phyloP scores from a whole-genome alignment of 2,888 invertebrate genomes.

The Nymphalis polychloros region DNA sequence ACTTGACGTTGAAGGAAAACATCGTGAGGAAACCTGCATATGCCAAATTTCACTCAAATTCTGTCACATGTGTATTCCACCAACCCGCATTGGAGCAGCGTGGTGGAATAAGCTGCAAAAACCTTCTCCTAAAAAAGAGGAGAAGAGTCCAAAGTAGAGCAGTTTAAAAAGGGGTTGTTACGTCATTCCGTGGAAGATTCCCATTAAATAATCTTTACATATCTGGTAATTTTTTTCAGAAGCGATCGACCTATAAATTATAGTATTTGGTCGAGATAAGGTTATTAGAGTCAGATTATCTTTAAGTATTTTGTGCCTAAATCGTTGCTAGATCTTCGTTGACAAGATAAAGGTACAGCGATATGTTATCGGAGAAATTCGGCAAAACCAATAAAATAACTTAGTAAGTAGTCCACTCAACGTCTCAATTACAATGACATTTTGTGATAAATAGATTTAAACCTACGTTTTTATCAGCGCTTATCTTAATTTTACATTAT shows the following conservation, averaged over 20 bases:
- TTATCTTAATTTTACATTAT: not conserved
- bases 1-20: too few relatives aligned
- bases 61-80: too few relatives aligned
- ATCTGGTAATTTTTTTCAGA: not conserved
- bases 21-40: too few relatives aligned
- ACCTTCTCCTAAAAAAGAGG: too few relatives aligned
- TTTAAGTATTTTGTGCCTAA: constrained; percentile 9
- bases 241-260: constrained; percentile 6
- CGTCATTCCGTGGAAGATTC: not conserved
- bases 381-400: constrained; percentile 32
- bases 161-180: too few relatives aligned
- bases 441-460: constrained; percentile 17
- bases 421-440: constrained; percentile 33
- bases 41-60: too few relatives aligned
- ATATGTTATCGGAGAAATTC: constrained; percentile 39
- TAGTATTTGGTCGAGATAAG: not conserved
- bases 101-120: too few relatives aligned
- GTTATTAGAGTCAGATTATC: not conserved
- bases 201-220: not conserved
- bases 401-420: constrained; percentile 31
- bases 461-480: constrained; percentile 9
- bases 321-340: constrained; percentile 23
- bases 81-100: too few relatives aligned
- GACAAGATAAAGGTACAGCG: constrained; percentile 25
- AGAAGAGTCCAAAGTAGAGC: too few relatives aligned